Evolutionary conservation across 2,113 vertebrate genomes (phyloP), one percentile per base, ranked within the genome.

Genomic region (Tachysurus fulvidraco): DNA sequence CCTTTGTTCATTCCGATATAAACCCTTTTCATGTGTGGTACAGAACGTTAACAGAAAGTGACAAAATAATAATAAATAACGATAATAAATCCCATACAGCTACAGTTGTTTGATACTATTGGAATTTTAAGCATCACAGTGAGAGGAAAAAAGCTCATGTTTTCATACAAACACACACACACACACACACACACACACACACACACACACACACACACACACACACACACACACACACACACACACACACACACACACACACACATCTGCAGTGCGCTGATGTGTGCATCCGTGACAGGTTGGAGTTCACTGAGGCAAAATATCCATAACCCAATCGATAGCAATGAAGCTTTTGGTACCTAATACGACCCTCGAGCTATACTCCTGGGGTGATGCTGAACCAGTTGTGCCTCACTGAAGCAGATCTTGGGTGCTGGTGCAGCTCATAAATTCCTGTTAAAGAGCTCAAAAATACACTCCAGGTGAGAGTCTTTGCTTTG

Each of bases 271-370:
- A 59, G 78, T 12, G 54, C 41, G 30, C 55, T 41, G 19, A 59
- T 80, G 77, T 80, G 77, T 21, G 28, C 54, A 36, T 28, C 30
- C 13, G 11, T 80, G 77, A 80, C 52, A 79, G 52, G 14, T 36
- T 79, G 52, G 30, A 36, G 78, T 59, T 59, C 54, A 80, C 21
- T 41, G 55, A 80, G 55, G 78, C 78, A 36, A 59, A 80, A 41
- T 80, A 80, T 80, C 55, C 44, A 41, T 59, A 55, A 16, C 17
- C 17, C 77, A 59, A 80, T 80, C 55, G 30, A 80, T 80, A 59
- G 30, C 5, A 5, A 11, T 80, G 78, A 41, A 41, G 54, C 78
- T 80, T 80, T 59, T 23, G 55, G 78, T 59, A 60, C 21, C 78
- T 60, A 80, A 80, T 80, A 11, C 59, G 55, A 59, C 78, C 78